These are phyloP conservation scores for Dysdera silvatica DNA, from an alignment of 1,140 invertebrate genomes.

Conservation along the genomic window DNA sequence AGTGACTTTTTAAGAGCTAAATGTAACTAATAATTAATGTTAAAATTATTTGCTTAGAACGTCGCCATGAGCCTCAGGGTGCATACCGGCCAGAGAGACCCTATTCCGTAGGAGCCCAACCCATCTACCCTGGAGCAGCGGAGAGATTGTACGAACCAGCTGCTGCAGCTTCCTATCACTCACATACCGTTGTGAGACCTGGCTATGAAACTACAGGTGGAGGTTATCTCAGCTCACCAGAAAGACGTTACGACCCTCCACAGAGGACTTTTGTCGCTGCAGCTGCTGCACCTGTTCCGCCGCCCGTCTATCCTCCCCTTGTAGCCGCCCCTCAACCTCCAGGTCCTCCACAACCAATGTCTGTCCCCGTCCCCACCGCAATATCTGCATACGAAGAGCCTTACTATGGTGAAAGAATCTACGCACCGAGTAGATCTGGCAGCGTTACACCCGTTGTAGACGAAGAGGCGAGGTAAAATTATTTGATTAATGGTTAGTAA, in stretches of 20 bases:
- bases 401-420: slow-evolving; percentile 57
- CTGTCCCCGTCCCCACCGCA: too few species aligned
- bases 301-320: slow-evolving; percentile 19
- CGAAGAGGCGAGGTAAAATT: slow-evolving; percentile 83
- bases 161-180: slow-evolving; percentile 33
- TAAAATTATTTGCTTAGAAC: too few species aligned
- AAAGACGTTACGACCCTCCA: slow-evolving; percentile 51
- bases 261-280: slow-evolving; percentile 23
- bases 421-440: slow-evolving; percentile 54
- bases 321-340: background rate
- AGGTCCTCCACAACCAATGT: slow-evolving; percentile 47
- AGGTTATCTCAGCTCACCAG: slow-evolving; percentile 79
- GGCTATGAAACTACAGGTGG: too few species aligned
- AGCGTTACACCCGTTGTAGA: slow-evolving; percentile 77
- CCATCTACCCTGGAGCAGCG: slow-evolving; percentile 24
- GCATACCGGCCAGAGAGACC: slow-evolving; percentile 34
- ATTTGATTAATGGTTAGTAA: too few species aligned
- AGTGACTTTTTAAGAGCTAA: too few species aligned
- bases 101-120: slow-evolving; percentile 32
- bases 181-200: slow-evolving; percentile 45
- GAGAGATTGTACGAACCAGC: slow-evolving; percentile 26
- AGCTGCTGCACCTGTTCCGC: slow-evolving; percentile 1
- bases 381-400: slow-evolving; percentile 63
- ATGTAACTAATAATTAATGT: too few species aligned
- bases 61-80: slow-evolving; percentile 26